A percentile compares a stretch with the other conserved stretches of the same genome.
Evolutionary conservation across 2,888 invertebrate genomes (phyloP).

Genomic region (Eledona agricola): DNA sequence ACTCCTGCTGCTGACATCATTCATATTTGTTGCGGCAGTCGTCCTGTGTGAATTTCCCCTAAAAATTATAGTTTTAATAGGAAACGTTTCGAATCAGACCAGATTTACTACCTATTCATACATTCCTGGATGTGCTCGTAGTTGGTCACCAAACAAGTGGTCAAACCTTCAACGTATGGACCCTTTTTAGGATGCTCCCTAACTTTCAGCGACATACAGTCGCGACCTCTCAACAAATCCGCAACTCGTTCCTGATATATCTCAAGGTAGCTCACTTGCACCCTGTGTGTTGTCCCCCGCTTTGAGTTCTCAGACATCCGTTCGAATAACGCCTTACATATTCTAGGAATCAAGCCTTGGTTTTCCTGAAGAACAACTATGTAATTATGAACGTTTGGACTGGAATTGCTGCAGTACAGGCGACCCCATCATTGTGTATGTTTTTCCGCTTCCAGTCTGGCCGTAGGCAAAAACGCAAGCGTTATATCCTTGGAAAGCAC

Average conservation of each 20-base stretch:
- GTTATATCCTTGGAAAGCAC: slow-evolving; percentile 86
- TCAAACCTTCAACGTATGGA: slow-evolving; percentile 86
- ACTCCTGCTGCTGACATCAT: slow-evolving; percentile 89
- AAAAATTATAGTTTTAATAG: slow-evolving; percentile 9
- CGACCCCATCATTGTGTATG: slow-evolving; percentile 92
- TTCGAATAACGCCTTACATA: slow-evolving; percentile 84
- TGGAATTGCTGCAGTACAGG: slow-evolving; percentile 65
- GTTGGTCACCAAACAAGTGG: slow-evolving; percentile 85
- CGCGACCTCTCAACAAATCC: slow-evolving; percentile 69
- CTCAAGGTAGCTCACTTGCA: slow-evolving; percentile 78
- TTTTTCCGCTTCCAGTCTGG: slow-evolving; percentile 91
- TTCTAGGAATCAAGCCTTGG: slow-evolving; percentile 85
- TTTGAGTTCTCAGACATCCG: slow-evolving; percentile 84
- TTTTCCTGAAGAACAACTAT: slow-evolving; percentile 66
- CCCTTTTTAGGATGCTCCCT: slow-evolving; percentile 80
- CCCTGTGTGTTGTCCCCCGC: slow-evolving; percentile 83
- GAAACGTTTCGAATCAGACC: slow-evolving; percentile 14
- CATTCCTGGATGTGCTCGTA: slow-evolving; percentile 85
- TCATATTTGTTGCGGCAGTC: slow-evolving; percentile 91
- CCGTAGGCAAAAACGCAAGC: slow-evolving; percentile 93
- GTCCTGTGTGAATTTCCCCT: slow-evolving; percentile 87
- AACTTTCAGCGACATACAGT: slow-evolving; percentile 66
- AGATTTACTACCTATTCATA: slow-evolving; percentile 60
- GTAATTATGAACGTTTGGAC: slow-evolving; percentile 7
- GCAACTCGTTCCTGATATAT: slow-evolving; percentile 75